Evolutionary conservation across 2,797 vertebrate species (phyloP).

Genomic region (Cirrhinus molitorella): DNA sequence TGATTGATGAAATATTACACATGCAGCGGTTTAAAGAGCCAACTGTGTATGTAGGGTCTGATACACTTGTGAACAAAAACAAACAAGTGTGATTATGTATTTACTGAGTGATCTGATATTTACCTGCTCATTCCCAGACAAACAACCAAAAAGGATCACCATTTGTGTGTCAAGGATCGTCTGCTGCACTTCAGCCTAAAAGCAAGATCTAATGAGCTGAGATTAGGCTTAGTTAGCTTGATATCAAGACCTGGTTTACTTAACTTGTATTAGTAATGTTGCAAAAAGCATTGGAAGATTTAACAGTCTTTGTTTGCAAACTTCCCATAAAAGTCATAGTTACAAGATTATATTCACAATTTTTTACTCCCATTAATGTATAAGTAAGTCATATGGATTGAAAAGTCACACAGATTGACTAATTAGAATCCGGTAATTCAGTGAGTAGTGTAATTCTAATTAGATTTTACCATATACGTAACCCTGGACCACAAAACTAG

Average conservation of each 20-base stretch:
- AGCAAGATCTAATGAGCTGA: slow-evolving; percentile 9
- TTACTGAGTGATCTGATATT: not conserved
- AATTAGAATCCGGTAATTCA: not conserved
- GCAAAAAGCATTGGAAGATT: slow-evolving; percentile 1
- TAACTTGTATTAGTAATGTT: slow-evolving; percentile 13
- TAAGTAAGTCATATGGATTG: not conserved
- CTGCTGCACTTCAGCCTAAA: not conserved
- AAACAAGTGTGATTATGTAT: not conserved
- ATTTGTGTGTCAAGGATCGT: not conserved
- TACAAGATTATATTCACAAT: not conserved
- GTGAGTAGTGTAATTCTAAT: not conserved
- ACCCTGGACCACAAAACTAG: no score
- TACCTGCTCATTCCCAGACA: not conserved
- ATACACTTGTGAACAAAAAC: not conserved
- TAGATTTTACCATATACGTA: not conserved
- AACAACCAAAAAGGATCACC: not conserved
- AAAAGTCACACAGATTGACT: not conserved
- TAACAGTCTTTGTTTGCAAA: not conserved
- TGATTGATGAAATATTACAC: not conserved
- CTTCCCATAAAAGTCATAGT: not conserved
- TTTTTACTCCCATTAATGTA: not conserved
- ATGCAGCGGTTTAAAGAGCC: not conserved
- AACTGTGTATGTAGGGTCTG: not conserved
- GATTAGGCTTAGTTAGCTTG: slow-evolving; percentile 10
- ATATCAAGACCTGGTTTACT: slow-evolving; percentile 2